These are phyloP conservation scores for Coreius guichenoti DNA, from an alignment of 2,797 vertebrate genomes.

Conservation along the genomic window DNA sequence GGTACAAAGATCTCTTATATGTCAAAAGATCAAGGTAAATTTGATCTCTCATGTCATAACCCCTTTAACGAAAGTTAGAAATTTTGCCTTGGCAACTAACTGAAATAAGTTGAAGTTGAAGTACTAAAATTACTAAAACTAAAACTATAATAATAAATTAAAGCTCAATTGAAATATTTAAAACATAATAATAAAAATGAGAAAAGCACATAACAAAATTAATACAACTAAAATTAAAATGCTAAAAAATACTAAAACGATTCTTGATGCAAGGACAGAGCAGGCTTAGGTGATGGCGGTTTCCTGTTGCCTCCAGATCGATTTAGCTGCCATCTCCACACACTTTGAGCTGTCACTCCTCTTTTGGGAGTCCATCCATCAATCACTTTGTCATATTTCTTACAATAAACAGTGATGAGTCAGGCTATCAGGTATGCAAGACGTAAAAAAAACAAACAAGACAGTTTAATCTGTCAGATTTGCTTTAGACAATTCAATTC, in stretches of 20 bases:
- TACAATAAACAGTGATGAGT: slow-evolving; percentile 37
- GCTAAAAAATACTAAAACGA: neutral
- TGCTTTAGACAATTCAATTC: slow-evolving; percentile 30
- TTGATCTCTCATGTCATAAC: neutral
- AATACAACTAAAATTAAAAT: neutral
- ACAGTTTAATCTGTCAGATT: slow-evolving; percentile 33
- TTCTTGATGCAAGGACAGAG: neutral
- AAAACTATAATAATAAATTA: neutral
- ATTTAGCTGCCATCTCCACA: slow-evolving; percentile 19
- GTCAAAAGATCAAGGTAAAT: neutral
- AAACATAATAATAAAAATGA: neutral
- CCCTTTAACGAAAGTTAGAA: neutral
- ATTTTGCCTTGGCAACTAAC: neutral
- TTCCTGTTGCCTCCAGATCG: neutral
- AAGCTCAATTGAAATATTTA: neutral
- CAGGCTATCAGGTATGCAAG: slow-evolving; percentile 42
- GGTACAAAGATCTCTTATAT: neutral
- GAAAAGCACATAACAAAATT: neutral
- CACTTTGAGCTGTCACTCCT: slow-evolving; percentile 24
- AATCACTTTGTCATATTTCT: slow-evolving; percentile 51
- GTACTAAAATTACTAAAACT: neutral
- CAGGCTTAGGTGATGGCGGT: neutral
- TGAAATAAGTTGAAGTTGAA: neutral
- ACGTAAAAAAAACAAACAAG: slow-evolving; percentile 2
- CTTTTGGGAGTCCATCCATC: slow-evolving; percentile 43